Base-by-base conservation (phyloP, 1,140 invertebrate species). In the Arctopsyche grandis region DNA sequence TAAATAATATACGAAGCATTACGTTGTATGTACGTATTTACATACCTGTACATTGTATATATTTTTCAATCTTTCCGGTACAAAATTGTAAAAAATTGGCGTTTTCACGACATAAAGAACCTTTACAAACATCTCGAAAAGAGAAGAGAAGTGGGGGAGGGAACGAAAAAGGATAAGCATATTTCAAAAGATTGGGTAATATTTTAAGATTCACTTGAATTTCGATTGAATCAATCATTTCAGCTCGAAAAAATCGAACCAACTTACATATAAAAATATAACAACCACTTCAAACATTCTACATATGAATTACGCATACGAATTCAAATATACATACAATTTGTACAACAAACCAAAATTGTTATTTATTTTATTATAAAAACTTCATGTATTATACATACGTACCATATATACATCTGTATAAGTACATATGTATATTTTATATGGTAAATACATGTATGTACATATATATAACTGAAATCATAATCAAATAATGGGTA, bases 121-220 rank as follows among this genome's bases (percentile, higher is more conserved):
- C 24, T 26, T 66, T 66, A 66, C 63, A 66, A 66, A 66, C 24
- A 66, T 66, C 24, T 66, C 9, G 24, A 66, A 22, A 22, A 22
- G 22, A 10, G 14, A 26, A 26, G 19, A 66, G 21, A 38, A 38
- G 63, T 26, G 24, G 48, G 16, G 12, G 48, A 3, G 48, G 12
- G 16, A 12, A 14, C 22, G 22, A 19, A 26, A 66, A 66, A 66
- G 63, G 63, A 66, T 66, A 66, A 66, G 24, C 24, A 26, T 66
- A 66, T 66, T 66, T 66, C 63, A 66, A 66, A 66, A 66, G 63
- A 66, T 66, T 66, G 63, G 24, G 63, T 66, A 66, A 66, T 66
- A 66, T 66, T 66, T 66, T 66, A 66, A 66, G 63, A 66, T 66
- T 66, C 63, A 66, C 63, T 66, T 26, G 63, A 66, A 66, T 66